Evolutionary conservation across 2,888 invertebrate species (phyloP).

Genomic region (Cynaeus angustus): DNA sequence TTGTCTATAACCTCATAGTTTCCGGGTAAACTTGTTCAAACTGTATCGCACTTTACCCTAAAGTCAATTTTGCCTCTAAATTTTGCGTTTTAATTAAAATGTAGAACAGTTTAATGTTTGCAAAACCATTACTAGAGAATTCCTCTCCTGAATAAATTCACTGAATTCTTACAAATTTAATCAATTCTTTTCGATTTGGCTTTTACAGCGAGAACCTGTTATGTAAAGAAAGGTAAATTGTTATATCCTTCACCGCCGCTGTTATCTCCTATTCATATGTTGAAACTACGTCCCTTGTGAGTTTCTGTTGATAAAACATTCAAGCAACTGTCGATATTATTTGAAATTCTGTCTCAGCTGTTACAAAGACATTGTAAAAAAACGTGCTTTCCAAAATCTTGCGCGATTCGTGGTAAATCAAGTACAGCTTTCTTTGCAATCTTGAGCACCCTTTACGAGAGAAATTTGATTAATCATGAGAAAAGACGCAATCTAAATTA

Average conservation of each 20-base stretch:
- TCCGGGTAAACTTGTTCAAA: neutral
- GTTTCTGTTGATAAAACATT: constrained; percentile 28
- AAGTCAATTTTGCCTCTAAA: constrained; percentile 7
- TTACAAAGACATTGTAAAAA: constrained; percentile 3
- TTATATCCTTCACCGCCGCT: constrained; percentile 39
- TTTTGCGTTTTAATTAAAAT: constrained; percentile 24
- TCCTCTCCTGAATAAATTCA: constrained; percentile 30
- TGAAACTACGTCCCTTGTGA: constrained; percentile 36
- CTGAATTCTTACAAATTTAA: constrained; percentile 35
- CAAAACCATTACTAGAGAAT: constrained; percentile 18
- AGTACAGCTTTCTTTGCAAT: too few species aligned
- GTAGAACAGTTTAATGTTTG: constrained; percentile 12
- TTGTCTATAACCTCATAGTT: neutral
- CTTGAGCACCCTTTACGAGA: neutral
- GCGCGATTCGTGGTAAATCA: too few species aligned
- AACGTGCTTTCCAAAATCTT: neutral
- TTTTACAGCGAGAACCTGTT: constrained; percentile 28
- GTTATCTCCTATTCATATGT: constrained; percentile 45
- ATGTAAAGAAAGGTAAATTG: constrained; percentile 44
- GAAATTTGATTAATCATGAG: constrained; percentile 28
- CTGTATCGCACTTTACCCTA: constrained; percentile 1
- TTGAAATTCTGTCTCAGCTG: constrained; percentile 7
- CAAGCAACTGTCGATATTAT: constrained; percentile 32
- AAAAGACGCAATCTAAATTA: constrained; percentile 21
- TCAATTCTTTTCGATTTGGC: constrained; percentile 38